phyloP scores from a whole-genome alignment of 2,113 vertebrate genomes.

The Motacilla tschutschensis region DNA sequence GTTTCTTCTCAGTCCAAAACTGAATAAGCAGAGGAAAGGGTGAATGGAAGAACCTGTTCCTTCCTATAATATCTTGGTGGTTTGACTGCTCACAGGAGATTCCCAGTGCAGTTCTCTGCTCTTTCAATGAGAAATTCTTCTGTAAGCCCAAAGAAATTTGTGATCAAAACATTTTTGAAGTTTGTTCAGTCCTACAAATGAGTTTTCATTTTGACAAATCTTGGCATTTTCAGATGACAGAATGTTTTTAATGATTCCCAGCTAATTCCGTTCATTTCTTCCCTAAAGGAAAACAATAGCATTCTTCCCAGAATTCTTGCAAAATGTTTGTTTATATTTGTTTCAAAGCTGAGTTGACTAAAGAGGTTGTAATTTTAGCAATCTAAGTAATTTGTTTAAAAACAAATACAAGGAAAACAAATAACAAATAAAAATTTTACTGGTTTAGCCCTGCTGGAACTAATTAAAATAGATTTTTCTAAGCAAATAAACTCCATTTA shows the following conservation, averaged over 20 bases:
- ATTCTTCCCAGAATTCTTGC: background rate
- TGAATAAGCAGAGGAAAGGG: background rate
- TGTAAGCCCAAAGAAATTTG: background rate
- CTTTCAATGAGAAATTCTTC: background rate
- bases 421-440: background rate
- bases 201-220: background rate
- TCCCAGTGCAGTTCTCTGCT: background rate
- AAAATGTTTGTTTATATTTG: background rate
- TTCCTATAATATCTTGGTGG: background rate
- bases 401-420: background rate
- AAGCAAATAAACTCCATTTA: background rate
- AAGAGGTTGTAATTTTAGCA: background rate
- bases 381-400: background rate
- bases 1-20: background rate
- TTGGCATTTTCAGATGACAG: background rate
- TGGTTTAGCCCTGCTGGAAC: background rate
- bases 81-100: background rate
- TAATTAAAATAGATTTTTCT: background rate
- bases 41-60: background rate
- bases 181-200: background rate
- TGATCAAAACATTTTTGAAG: background rate
- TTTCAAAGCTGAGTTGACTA: constrained; percentile 11
- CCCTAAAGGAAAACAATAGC: background rate
- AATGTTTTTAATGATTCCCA: background rate
- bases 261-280: background rate